These are phyloP conservation scores for Tragulus kanchil DNA, from an alignment of 2,113 vertebrate species.

Conservation along the genomic window DNA sequence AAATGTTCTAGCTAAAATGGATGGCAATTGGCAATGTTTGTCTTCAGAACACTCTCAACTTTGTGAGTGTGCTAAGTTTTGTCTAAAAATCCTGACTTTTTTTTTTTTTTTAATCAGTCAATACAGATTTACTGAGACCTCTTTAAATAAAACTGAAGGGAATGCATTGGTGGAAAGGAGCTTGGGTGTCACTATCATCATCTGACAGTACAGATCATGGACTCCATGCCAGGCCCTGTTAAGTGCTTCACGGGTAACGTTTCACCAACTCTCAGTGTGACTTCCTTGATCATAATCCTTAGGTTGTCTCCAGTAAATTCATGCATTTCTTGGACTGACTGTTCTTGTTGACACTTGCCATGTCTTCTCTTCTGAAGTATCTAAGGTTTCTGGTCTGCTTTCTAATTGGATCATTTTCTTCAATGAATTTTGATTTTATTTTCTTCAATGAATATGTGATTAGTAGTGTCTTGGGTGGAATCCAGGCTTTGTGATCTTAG, in stretches of 20 bases:
- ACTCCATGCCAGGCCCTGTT: background rate
- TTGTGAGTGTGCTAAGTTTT: background rate
- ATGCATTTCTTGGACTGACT: background rate
- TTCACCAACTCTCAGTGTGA: background rate
- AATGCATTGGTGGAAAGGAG: background rate
- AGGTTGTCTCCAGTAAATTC: background rate
- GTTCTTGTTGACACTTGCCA: background rate
- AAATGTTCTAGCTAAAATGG: background rate
- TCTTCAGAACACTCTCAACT: background rate
- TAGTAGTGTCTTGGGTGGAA: too few relatives aligned
- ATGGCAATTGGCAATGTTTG: background rate
- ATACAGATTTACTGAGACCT: background rate
- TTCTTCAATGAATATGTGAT: too few relatives aligned
- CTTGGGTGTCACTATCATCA: fast-evolving
- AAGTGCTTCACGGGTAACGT: fast-evolving
- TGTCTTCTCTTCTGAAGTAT: background rate
- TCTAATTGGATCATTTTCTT: background rate
- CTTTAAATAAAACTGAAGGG: background rate
- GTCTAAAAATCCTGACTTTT: background rate
- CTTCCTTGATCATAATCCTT: background rate
- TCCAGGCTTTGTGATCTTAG: background rate
- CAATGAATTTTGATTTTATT: background rate
- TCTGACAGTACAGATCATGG: background rate
- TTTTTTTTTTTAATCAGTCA: background rate
- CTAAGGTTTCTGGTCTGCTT: background rate